phyloP scores from a whole-genome alignment of 2,797 vertebrate genomes.

The Nasua narica region DNA sequence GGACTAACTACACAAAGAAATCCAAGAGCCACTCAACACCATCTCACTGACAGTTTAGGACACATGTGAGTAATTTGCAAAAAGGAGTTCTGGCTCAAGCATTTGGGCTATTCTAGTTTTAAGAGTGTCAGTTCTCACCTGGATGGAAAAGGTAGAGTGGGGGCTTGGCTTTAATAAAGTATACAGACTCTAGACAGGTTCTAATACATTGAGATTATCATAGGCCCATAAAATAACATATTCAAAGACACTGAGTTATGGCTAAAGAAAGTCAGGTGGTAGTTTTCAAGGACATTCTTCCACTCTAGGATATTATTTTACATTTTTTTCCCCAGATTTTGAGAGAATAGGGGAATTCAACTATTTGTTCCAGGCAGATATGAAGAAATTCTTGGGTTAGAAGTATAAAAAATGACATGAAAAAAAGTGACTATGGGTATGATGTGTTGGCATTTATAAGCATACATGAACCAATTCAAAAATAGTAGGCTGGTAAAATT shows the following conservation, averaged over 20 bases:
- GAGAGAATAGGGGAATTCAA: not conserved
- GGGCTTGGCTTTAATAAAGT: constrained; percentile 52
- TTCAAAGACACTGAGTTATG: not conserved
- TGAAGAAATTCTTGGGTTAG: constrained; percentile 35
- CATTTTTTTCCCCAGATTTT: constrained; percentile 33
- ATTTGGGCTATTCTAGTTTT: constrained; percentile 44
- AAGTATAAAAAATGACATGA: not conserved
- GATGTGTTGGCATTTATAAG: not conserved
- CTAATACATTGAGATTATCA: constrained; percentile 57
- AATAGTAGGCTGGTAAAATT: not conserved
- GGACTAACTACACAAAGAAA: constrained; percentile 32
- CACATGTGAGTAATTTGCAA: constrained; percentile 67
- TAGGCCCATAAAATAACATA: not conserved
- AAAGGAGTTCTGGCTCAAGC: constrained; percentile 28
- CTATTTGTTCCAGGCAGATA: constrained; percentile 11
- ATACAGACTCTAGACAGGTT: constrained; percentile 27
- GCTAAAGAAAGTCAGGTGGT: not conserved
- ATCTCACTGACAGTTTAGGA: constrained; percentile 42
- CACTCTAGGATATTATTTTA: not conserved
- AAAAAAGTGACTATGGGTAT: not conserved
- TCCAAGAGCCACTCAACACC: constrained; percentile 56
- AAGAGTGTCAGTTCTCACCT: constrained; percentile 52
- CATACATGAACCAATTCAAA: not conserved
- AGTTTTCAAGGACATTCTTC: constrained; percentile 12
- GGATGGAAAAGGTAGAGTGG: constrained; percentile 43